A percentile compares a stretch with the other conserved stretches of the same genome.
Evolutionary conservation across 2,113 vertebrate genomes (phyloP).

Genomic region (Melanerpes aurifrons): DNA sequence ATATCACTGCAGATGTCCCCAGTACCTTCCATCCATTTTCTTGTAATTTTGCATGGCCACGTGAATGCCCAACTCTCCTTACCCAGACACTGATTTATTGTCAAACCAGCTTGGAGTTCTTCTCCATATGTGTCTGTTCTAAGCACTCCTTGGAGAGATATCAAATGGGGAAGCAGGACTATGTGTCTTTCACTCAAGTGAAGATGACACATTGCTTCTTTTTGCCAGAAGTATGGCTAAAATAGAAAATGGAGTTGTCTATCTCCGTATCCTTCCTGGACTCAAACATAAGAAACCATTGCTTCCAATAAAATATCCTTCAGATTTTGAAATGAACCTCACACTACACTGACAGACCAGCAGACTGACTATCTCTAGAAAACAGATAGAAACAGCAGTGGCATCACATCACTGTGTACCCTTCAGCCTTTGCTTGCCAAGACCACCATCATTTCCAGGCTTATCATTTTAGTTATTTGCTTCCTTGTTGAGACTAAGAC

Average conservation of each 20-base stretch:
- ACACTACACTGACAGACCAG: background rate
- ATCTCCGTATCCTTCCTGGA: background rate
- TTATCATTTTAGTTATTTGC: background rate
- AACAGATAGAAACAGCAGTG: background rate
- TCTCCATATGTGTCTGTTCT: background rate
- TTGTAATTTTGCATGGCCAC: background rate
- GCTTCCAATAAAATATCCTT: background rate
- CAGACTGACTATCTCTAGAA: background rate
- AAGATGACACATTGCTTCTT: background rate
- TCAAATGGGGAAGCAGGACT: background rate
- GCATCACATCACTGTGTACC: background rate
- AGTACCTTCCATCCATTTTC: background rate
- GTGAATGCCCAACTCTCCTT: background rate
- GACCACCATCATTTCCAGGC: background rate
- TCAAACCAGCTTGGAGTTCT: background rate
- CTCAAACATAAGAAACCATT: background rate
- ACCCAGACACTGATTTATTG: background rate
- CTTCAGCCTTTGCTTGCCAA: background rate
- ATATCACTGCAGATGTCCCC: background rate
- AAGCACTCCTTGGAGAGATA: background rate
- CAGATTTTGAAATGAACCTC: slow-evolving; percentile 7
- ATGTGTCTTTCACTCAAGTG: background rate
- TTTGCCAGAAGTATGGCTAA: background rate
- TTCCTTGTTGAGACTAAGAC: background rate
- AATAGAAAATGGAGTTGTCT: background rate